A percentile compares a stretch with the other conserved stretches of the same genome.
These are phyloP conservation scores for Drosophila sproati DNA, from an alignment of 1,140 invertebrate species.

Conservation along the genomic window DNA sequence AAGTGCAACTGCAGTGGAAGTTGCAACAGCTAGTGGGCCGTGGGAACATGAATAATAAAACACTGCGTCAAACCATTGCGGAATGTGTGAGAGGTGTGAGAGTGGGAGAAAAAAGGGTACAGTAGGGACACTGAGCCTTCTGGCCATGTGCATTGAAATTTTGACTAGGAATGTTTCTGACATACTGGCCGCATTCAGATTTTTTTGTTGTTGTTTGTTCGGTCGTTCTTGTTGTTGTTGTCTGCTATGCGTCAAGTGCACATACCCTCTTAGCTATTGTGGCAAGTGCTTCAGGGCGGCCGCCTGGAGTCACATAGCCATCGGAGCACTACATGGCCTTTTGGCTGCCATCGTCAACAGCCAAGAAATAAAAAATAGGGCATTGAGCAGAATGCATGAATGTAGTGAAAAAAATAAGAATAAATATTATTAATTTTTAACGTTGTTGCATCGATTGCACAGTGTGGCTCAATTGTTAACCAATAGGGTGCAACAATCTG, in stretches of 20 bases:
- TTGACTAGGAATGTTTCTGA: slow-evolving; percentile 39
- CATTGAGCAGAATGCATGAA: slow-evolving; percentile 31
- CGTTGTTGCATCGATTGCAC: neutral
- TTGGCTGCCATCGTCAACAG: slow-evolving; percentile 19
- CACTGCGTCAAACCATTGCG: slow-evolving; percentile 53
- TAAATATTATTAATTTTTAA: slow-evolving; percentile 43
- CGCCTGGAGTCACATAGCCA: slow-evolving; percentile 20
- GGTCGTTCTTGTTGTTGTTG: slow-evolving; percentile 18
- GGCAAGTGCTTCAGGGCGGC: slow-evolving; percentile 13
- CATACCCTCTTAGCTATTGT: slow-evolving; percentile 6
- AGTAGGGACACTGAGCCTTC: neutral
- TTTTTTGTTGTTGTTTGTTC: neutral
- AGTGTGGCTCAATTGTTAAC: neutral
- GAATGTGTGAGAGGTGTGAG: slow-evolving; percentile 23
- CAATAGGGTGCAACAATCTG: slow-evolving; percentile 24
- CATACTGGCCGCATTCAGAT: slow-evolving; percentile 48
- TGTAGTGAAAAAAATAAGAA: slow-evolving; percentile 7
- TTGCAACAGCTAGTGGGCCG: slow-evolving; percentile 25
- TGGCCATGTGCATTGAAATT: slow-evolving; percentile 11
- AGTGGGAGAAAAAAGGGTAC: neutral
- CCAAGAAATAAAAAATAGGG: slow-evolving; percentile 28
- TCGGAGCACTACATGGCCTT: slow-evolving; percentile 26
- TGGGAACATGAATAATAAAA: slow-evolving; percentile 67
- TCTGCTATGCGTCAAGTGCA: slow-evolving; percentile 42
- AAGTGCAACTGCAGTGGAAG: slow-evolving; percentile 38